A percentile compares a stretch with the other conserved stretches of the same genome.
These are phyloP conservation scores for Monochamus alternatus DNA, from an alignment of 2,888 invertebrate species.

Conservation along the genomic window DNA sequence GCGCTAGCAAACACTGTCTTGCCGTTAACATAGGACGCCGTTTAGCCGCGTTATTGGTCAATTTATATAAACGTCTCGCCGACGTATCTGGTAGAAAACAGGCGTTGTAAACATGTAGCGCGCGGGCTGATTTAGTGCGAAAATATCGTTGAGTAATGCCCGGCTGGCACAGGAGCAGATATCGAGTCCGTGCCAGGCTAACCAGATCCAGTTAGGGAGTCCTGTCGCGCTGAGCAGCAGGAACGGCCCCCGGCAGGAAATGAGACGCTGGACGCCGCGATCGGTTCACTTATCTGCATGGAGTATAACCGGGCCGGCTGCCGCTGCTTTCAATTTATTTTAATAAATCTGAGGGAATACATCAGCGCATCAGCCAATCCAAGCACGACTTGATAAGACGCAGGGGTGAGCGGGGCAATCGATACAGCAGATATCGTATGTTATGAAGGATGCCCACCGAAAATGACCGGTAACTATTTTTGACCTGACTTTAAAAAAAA, in stretches of 20 bases:
- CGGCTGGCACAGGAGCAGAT: conserved; percentile 42
- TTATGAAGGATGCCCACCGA: too few species aligned
- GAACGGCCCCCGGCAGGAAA: conserved; percentile 59
- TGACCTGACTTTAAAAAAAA: too few species aligned
- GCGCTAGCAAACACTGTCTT: conserved; percentile 3
- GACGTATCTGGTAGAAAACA: conserved; percentile 46
- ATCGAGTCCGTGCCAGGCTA: conserved; percentile 41
- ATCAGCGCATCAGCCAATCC: conserved; percentile 68
- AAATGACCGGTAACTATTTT: too few species aligned
- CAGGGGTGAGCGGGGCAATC: conserved; percentile 40
- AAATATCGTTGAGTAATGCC: conserved; percentile 52
- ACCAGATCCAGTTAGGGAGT: conserved; percentile 44
- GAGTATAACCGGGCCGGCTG: conserved; percentile 63
- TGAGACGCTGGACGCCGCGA: conserved; percentile 65
- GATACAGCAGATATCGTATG: neutral
- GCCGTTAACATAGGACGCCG: conserved; percentile 11
- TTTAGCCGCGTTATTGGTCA: conserved; percentile 41
- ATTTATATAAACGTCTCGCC: conserved; percentile 43
- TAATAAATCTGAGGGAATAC: conserved; percentile 71
- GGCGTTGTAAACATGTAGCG: conserved; percentile 47
- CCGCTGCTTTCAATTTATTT: conserved; percentile 71
- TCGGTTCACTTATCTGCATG: conserved; percentile 64
- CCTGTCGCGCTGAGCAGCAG: conserved; percentile 29
- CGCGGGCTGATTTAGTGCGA: conserved; percentile 51
- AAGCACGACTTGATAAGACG: conserved; percentile 61